Base-by-base conservation (phyloP, 1,140 invertebrate species). In the Anoplolepis gracilipes region DNA sequence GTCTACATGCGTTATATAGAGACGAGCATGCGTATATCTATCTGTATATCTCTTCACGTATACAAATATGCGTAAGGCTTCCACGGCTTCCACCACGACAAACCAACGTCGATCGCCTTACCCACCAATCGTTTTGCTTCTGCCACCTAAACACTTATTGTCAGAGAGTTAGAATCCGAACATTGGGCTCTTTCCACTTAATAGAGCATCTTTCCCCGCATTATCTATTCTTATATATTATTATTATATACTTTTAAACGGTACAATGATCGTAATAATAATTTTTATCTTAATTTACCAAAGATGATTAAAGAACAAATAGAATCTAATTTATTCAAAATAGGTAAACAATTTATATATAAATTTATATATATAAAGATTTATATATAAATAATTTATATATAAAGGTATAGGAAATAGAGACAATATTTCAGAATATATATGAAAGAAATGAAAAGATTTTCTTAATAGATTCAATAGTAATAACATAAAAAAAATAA, bases 101-200 rank as follows among this genome's bases (percentile, higher is more conserved):
- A 94, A 94, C 93, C 93, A 94, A 94, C 93, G 92, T 93, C 94
- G 93, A 94, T 94, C 93, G 92, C 90, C 93, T 94, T 94, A 94
- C 93, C 90, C 92, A 88, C 91, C 92, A 92, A 94, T 93, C 93
- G 93, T 93, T 94, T 94, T 93, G 93, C 93, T 93, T 87, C 88
- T 91, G 91, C 87, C 92, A 92, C 91, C 91, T 78, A 90, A 88
- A 72, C 79, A 90, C 86, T 86, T 84, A 42, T 11, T 11, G 10
- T 42, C 8, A 62, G 61, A 67, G 53, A 70, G 85, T 59, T 87
- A 65, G 28, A 62, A 65, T 65, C 25, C 28, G 16, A 65, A 85
- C 64, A 19, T 16, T 55, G 25, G 19, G n/a, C 19, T 28, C 57
- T 25, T 5, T 1, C 39, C 65, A 30, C 57, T 59, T 53, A 42